phyloP scores from a whole-genome alignment of 2,113 vertebrate genomes.

The Dolichotis patagonum region DNA sequence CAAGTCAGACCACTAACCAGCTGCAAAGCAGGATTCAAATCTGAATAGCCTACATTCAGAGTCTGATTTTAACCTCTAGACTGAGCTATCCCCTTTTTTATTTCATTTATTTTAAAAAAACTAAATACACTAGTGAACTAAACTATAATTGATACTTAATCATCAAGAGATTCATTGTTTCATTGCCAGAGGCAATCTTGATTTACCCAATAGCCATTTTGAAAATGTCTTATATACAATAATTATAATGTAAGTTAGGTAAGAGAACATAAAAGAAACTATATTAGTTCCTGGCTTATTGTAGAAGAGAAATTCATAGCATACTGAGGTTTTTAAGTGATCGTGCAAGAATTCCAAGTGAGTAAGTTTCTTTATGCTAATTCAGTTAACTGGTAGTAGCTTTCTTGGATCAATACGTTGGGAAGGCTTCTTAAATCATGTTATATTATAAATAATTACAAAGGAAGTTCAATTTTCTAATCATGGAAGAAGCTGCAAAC shows the following conservation, averaged over 20 bases:
- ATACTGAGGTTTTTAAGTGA: not conserved
- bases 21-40: not conserved
- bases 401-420: not conserved
- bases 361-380: not conserved
- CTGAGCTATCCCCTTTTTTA: not conserved
- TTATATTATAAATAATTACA: not conserved
- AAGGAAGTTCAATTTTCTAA: not conserved
- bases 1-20: not conserved
- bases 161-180: not conserved
- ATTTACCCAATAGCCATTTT: not conserved
- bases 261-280: not conserved
- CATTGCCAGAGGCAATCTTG: not conserved
- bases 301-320: not conserved
- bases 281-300: not conserved
- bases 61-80: not conserved
- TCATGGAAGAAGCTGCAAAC: not conserved
- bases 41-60: not conserved
- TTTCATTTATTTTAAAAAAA: not conserved
- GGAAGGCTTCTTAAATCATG: not conserved
- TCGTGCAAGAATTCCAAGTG: not conserved
- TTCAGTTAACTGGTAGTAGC: not conserved
- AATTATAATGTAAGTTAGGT: not conserved
- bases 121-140: not conserved
- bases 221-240: not conserved
- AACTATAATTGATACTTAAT: not conserved